Conservation (phyloP, 2,797 vertebrate genomes). For the Tinamus major region DNA sequence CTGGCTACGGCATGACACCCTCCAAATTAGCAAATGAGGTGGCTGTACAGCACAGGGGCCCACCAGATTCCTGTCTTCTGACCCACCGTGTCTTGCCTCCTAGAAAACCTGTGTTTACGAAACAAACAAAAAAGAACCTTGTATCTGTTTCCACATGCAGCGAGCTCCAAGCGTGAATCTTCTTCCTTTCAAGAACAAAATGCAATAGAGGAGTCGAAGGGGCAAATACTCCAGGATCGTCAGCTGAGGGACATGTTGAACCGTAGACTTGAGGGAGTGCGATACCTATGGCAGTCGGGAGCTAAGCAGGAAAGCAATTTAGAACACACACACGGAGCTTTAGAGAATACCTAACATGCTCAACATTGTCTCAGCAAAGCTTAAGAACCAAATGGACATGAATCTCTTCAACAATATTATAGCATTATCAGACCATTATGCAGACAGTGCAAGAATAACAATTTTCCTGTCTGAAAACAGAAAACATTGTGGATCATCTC, state of each 20-base stretch:
- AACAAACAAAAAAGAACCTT: neutral
- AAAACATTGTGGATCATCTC: neutral
- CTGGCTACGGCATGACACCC: neutral
- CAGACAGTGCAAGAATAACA: neutral
- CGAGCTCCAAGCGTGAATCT: neutral
- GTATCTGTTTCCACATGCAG: neutral
- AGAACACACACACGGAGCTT: neutral
- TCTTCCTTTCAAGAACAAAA: neutral
- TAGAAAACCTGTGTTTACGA: neutral
- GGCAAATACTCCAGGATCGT: neutral
- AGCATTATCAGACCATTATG: neutral
- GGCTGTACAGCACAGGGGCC: neutral
- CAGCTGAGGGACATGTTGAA: neutral
- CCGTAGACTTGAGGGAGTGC: neutral
- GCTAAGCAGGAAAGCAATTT: neutral
- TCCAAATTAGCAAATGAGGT: neutral
- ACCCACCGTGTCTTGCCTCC: neutral
- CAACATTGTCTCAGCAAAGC: neutral
- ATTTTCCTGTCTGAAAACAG: neutral
- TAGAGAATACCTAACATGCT: neutral
- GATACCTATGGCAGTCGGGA: rapidly evolving
- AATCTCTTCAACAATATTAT: neutral
- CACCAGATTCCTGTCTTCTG: neutral
- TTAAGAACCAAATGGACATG: neutral
- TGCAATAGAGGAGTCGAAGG: neutral